Conservation (phyloP, 2,797 vertebrate species). For the Anguilla pacifica region DNA sequence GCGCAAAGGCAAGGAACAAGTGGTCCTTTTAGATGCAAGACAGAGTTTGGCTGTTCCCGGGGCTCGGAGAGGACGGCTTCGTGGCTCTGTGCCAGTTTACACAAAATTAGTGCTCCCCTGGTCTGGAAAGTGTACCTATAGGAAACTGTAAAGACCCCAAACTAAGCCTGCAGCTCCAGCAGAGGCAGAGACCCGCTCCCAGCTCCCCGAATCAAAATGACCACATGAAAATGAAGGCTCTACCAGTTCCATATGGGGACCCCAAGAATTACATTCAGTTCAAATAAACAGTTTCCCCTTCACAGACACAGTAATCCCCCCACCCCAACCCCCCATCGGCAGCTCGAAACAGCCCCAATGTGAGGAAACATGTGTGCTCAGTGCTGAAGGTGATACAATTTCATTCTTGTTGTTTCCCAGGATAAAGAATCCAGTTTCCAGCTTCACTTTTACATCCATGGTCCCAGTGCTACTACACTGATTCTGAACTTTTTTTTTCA, state of each 20-base stretch:
- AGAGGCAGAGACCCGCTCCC: slow-evolving; percentile 42
- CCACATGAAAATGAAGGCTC: slow-evolving; percentile 61
- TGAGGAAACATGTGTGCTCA: slow-evolving; percentile 55
- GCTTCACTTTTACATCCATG: slow-evolving; percentile 35
- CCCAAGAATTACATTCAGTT: slow-evolving; percentile 56
- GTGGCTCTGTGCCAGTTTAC: slow-evolving; percentile 55
- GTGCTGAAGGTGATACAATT: slow-evolving; percentile 50
- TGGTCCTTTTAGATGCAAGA: slow-evolving; percentile 52
- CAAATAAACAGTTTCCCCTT: slow-evolving; percentile 56
- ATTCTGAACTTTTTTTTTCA: slow-evolving; percentile 7
- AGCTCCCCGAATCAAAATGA: slow-evolving; percentile 56
- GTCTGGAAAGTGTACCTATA: slow-evolving; percentile 60
- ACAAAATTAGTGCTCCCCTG: slow-evolving; percentile 51
- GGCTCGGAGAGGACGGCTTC: slow-evolving; percentile 44
- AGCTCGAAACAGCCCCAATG: slow-evolving; percentile 39
- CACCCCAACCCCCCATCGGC: slow-evolving; percentile 37
- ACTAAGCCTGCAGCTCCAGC: slow-evolving; percentile 45
- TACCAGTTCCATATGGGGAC: slow-evolving; percentile 58
- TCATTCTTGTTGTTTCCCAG: slow-evolving; percentile 40
- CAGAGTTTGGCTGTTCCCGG: slow-evolving; percentile 54
- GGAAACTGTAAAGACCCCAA: slow-evolving; percentile 59
- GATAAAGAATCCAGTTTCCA: slow-evolving; percentile 38
- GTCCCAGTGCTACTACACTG: slow-evolving; percentile 1
- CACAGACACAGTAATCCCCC: slow-evolving; percentile 40
- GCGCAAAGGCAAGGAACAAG: slow-evolving; percentile 53